phyloP scores from a whole-genome alignment of 1,140 invertebrate species.

The Acromyrmex echinatior region DNA sequence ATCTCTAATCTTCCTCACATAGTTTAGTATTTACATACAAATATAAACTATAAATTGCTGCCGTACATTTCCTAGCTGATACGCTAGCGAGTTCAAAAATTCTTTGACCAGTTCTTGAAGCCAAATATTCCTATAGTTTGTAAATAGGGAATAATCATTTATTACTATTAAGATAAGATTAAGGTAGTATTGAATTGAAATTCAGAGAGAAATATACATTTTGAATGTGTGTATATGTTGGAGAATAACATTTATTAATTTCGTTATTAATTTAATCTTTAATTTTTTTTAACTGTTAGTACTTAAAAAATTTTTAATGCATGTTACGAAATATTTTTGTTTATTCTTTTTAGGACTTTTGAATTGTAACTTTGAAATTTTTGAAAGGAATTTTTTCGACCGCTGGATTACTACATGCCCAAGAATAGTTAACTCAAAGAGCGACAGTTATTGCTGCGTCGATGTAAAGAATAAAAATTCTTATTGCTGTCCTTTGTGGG shows the following conservation, averaged over 20 bases:
- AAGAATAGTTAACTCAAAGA: background rate
- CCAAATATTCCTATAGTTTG: background rate
- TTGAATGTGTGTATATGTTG: background rate
- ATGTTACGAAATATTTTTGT: background rate
- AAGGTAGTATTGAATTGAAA: background rate
- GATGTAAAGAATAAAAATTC: background rate
- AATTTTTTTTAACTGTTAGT: background rate
- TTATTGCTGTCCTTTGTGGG: slow-evolving; percentile 69
- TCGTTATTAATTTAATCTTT: background rate
- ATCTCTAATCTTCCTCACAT: background rate
- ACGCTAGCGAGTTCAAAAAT: background rate
- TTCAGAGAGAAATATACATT: background rate
- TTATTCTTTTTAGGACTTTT: slow-evolving; percentile 68
- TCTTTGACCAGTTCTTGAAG: background rate
- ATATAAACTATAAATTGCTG: background rate
- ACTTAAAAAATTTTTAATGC: background rate
- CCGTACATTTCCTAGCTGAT: background rate
- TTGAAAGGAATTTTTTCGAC: slow-evolving; percentile 27
- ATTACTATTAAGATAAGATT: background rate
- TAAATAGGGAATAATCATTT: background rate
- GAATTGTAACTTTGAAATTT: slow-evolving; percentile 58
- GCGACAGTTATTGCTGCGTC: slow-evolving; percentile 69
- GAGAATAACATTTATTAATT: background rate
- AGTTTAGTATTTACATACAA: background rate
- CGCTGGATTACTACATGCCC: slow-evolving; percentile 55